Base-by-base conservation (phyloP, 2,113 vertebrate genomes). In the Sander vitreus region DNA sequence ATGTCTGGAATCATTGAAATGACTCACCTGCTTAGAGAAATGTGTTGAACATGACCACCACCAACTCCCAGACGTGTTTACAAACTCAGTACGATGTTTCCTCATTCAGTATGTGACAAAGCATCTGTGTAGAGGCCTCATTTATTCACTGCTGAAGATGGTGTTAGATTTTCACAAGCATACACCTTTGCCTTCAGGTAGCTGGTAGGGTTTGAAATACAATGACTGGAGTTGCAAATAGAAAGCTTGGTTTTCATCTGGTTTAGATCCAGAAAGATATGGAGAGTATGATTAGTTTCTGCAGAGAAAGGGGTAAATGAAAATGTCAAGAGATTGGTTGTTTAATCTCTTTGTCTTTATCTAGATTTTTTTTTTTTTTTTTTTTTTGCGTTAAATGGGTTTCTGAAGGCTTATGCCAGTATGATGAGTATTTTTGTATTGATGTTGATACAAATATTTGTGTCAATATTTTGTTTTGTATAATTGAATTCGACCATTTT, bases 131-230 rank as follows among this genome's bases (percentile, higher is more conserved):
- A 23, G 60, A 16, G 2, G 21, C 60, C 54, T 84, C 15, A 57
- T 53, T 67, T 50, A 73, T 69, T 62, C 83, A 72, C 73, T 72
- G 55, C 70, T 59, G 54, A 75, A 84, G 84, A 78, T 85, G 75
- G 62, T 62, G 45, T 27, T 50, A 4, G 33, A 30, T 73, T 65
- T 59, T 50, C 6, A 47, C 54, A 60, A 60, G 59, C 72, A 54
- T 65, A 30, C 76, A 53, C 12, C 10, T 36, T 58, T 43, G 39
- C 8, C 36, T 57, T 11, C 4, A 51, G n/a, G 15, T 30, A n/a
- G 21, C 1, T 5, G 48, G 39, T 10, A 11, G 10, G 0, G 2
- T 25, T 65, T 43, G 6, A 76, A 71, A 80, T 21, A 23, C 27
- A 23, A 23, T 18, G 2, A 14, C 47, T 1, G 10, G 39, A 47